A percentile compares a stretch with the other conserved stretches of the same genome.
Conservation (phyloP, 1,140 invertebrate species). For the Aphaenogaster floridana region DNA sequence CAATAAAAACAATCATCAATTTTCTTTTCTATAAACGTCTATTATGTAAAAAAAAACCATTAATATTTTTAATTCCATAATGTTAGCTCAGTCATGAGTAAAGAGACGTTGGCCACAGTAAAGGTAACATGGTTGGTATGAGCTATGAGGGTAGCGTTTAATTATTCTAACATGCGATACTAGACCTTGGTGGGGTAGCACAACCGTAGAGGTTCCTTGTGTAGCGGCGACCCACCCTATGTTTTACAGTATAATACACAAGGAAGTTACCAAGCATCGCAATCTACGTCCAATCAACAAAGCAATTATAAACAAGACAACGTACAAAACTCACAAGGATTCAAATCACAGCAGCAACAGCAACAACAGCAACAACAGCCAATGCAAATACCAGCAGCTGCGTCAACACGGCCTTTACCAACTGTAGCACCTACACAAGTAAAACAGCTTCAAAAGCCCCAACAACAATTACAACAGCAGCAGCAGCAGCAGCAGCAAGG, state of each 20-base stretch:
- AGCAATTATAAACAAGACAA: slow-evolving; percentile 78
- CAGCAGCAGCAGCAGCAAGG: slow-evolving; percentile 45
- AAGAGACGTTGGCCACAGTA: slow-evolving; percentile 76
- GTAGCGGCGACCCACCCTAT: slow-evolving; percentile 86
- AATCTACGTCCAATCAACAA: slow-evolving; percentile 73
- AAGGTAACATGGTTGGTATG: slow-evolving; percentile 79
- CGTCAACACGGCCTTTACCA: slow-evolving; percentile 32
- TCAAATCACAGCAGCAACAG: slow-evolving; percentile 72
- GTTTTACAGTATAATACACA: slow-evolving; percentile 84
- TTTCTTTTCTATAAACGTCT: slow-evolving; percentile 26
- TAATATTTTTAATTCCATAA: slow-evolving; percentile 41
- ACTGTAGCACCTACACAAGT: slow-evolving; percentile 41
- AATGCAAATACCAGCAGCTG: slow-evolving; percentile 46
- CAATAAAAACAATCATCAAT: not conserved
- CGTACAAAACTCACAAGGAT: slow-evolving; percentile 62
- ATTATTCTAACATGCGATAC: slow-evolving; percentile 82
- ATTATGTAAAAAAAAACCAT: not conserved
- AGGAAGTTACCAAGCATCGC: slow-evolving; percentile 81
- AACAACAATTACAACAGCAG: slow-evolving; percentile 61
- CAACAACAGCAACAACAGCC: slow-evolving; percentile 59
- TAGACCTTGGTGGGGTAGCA: slow-evolving; percentile 86
- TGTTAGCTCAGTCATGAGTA: slow-evolving; percentile 82
- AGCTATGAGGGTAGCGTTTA: slow-evolving; percentile 84
- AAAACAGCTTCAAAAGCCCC: slow-evolving; percentile 39
- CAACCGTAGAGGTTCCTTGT: slow-evolving; percentile 87